phyloP scores from a whole-genome alignment of 2,888 invertebrate species.

The Ptilodon capucinus region DNA sequence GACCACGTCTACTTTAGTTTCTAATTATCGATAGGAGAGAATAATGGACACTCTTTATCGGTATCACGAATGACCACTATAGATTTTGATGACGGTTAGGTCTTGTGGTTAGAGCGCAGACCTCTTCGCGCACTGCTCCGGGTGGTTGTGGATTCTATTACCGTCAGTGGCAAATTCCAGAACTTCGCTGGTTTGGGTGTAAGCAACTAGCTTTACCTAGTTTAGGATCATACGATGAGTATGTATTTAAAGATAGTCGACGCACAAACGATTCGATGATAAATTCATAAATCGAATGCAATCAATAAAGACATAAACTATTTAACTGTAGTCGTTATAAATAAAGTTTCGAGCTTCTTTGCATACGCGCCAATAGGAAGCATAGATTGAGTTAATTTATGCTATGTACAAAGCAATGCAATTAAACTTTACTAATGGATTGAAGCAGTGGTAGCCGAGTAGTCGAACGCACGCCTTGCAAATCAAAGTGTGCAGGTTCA shows the following conservation, averaged over 20 bases:
- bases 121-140: too few relatives aligned
- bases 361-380: conserved; percentile 11
- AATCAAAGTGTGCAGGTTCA: too few relatives aligned
- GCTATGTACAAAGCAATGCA: conserved; percentile 18
- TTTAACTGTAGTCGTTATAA: conserved; percentile 11
- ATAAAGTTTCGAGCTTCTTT: conserved; percentile 8
- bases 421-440: conserved; percentile 25
- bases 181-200: too few relatives aligned
- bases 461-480: too few relatives aligned
- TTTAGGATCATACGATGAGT: too few relatives aligned
- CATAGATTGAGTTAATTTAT: conserved; percentile 7
- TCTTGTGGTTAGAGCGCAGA: too few relatives aligned
- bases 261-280: conserved; percentile 35
- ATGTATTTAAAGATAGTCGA: conserved; percentile 35
- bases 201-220: too few relatives aligned
- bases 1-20: conserved; percentile 55
- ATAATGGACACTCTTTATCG: conserved; percentile 44
- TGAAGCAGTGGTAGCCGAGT: background rate
- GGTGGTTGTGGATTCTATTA: too few relatives aligned
- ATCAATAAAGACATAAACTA: conserved; percentile 23
- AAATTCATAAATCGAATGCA: conserved; percentile 36
- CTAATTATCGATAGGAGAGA: conserved; percentile 58
- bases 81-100: too few relatives aligned
- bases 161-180: too few relatives aligned
- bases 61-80: too few relatives aligned